phyloP scores from a whole-genome alignment of 2,888 invertebrate genomes.

The Agrotis clavis region DNA sequence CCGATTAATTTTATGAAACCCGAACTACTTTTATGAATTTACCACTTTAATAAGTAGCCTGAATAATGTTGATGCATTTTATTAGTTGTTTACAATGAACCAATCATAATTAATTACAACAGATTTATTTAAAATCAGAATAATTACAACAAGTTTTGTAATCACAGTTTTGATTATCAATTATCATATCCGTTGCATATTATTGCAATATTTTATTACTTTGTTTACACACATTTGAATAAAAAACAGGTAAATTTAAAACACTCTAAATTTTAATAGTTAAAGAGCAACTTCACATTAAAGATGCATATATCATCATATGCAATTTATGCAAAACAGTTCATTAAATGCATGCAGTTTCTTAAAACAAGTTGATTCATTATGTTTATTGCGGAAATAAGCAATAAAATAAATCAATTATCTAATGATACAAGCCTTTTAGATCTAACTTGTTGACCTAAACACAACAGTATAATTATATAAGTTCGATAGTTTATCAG shows the following conservation, averaged over 20 bases:
- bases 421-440: conserved; percentile 10
- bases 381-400: conserved; percentile 36
- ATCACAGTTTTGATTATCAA: not conserved
- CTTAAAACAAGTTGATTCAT: conserved; percentile 10
- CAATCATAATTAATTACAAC: not conserved
- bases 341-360: conserved; percentile 26
- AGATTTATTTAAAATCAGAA: not conserved
- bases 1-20: too few species aligned
- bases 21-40: too few species aligned
- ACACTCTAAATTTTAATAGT: conserved; percentile 22
- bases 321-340: conserved; percentile 28
- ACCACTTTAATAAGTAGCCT: too few species aligned
- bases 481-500: conserved; percentile 34
- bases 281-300: not conserved
- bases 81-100: not conserved
- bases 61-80: not conserved
- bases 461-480: conserved; percentile 26
- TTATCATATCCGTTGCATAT: conserved; percentile 1
- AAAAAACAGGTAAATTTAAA: conserved; percentile 1
- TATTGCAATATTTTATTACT: conserved; percentile 9
- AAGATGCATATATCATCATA: conserved; percentile 1
- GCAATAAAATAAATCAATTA: conserved; percentile 42
- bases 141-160: not conserved
- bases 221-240: conserved; percentile 10
- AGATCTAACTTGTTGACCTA: conserved; percentile 21